Conservation (phyloP, 2,797 vertebrate genomes). For the Propithecus perrieri region DNA sequence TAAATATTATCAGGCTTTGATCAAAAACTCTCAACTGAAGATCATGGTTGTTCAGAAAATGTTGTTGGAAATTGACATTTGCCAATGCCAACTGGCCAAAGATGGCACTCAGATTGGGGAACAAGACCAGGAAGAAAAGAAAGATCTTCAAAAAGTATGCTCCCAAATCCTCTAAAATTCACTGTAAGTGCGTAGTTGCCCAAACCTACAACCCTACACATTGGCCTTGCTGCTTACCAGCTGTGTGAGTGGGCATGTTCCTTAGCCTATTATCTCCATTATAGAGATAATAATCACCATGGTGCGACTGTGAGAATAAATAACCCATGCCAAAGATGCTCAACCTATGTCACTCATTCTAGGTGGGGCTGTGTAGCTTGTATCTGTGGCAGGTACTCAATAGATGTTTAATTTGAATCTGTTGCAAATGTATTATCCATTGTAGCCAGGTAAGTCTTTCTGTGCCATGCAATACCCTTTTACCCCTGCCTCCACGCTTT, state of each 20-base stretch:
- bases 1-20: background rate
- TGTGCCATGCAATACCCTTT: background rate
- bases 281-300: background rate
- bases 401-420: background rate
- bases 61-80: background rate
- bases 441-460: background rate
- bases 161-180: background rate
- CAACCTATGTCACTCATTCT: background rate
- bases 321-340: background rate
- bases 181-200: background rate
- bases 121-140: background rate
- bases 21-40: background rate
- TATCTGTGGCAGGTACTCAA: background rate
- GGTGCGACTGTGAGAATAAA: background rate
- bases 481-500: background rate
- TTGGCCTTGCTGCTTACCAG: background rate
- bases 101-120: background rate
- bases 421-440: accelerated
- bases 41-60: background rate
- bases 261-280: background rate
- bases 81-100: background rate
- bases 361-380: background rate
- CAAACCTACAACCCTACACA: accelerated
- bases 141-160: background rate
- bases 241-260: background rate